Evolutionary conservation across 2,113 vertebrate genomes (phyloP).

Genomic region (Passer domesticus): DNA sequence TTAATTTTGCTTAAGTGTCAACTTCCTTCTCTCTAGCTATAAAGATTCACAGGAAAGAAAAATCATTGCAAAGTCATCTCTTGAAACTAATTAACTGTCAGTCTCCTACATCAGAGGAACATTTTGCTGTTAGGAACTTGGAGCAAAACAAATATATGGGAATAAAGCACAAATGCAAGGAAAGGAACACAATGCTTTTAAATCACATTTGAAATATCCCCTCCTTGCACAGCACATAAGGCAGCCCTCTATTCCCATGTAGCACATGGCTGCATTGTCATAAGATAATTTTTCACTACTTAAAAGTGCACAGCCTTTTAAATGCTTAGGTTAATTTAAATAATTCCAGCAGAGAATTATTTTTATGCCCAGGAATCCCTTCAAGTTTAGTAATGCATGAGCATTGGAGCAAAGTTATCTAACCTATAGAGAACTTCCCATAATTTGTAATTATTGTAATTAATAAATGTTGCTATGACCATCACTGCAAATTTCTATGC

Average conservation of each 20-base stretch:
- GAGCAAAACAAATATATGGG: not conserved
- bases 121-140: not conserved
- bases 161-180: not conserved
- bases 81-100: not conserved
- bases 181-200: not conserved
- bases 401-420: not conserved
- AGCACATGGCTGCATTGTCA: accelerated
- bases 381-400: not conserved
- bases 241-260: accelerated
- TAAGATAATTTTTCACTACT: not conserved
- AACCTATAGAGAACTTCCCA: not conserved
- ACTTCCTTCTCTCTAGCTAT: not conserved
- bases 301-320: not conserved
- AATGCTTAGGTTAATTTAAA: not conserved
- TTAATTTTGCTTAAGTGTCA: not conserved
- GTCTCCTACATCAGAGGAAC: not conserved
- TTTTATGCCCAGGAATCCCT: not conserved
- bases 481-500: not conserved
- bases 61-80: not conserved
- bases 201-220: not conserved
- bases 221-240: not conserved
- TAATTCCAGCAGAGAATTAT: not conserved
- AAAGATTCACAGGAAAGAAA: not conserved
- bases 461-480: not conserved
- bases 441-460: not conserved